Conservation (phyloP, 1,140 invertebrate species). For the Danaus melanippus region DNA sequence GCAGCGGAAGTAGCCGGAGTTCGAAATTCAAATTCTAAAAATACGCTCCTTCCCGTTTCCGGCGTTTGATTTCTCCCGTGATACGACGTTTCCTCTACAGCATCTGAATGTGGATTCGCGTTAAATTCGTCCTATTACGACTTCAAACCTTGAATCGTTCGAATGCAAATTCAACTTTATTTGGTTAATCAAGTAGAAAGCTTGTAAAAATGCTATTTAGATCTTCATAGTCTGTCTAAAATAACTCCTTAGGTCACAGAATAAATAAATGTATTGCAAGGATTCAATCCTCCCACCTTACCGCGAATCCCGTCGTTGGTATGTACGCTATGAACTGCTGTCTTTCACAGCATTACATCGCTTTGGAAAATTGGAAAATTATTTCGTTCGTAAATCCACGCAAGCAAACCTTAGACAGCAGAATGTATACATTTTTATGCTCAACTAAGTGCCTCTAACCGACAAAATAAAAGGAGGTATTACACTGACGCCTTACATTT, state of each 20-base stretch:
- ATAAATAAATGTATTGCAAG: too few relatives aligned
- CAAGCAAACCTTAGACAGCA: not conserved
- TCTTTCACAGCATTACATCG: conserved; percentile 45
- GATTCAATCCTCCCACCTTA: conserved; percentile 6
- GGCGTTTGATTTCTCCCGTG: conserved; percentile 67
- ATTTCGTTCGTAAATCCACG: conserved; percentile 45
- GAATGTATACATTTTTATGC: too few relatives aligned
- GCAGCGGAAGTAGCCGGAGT: conserved; percentile 55
- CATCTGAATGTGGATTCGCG: conserved; percentile 34
- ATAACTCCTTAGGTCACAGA: too few relatives aligned
- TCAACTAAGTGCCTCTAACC: too few relatives aligned
- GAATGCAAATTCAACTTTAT: too few relatives aligned
- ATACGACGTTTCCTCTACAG: conserved; percentile 60
- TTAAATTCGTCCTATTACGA: conserved; percentile 19
- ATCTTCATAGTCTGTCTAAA: too few relatives aligned
- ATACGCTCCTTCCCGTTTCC: conserved; percentile 68
- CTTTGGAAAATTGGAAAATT: conserved; percentile 52
- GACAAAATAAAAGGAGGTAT: too few relatives aligned
- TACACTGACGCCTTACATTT: too few relatives aligned
- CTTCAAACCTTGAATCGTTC: too few relatives aligned
- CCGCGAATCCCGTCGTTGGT: not conserved
- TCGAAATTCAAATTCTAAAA: conserved; percentile 70
- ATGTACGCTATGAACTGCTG: conserved; percentile 25
- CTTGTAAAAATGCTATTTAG: too few relatives aligned
- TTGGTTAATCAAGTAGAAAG: too few relatives aligned